Evolutionary conservation across 2,888 invertebrate species (phyloP).

Genomic region (Odiellus spinosus): DNA sequence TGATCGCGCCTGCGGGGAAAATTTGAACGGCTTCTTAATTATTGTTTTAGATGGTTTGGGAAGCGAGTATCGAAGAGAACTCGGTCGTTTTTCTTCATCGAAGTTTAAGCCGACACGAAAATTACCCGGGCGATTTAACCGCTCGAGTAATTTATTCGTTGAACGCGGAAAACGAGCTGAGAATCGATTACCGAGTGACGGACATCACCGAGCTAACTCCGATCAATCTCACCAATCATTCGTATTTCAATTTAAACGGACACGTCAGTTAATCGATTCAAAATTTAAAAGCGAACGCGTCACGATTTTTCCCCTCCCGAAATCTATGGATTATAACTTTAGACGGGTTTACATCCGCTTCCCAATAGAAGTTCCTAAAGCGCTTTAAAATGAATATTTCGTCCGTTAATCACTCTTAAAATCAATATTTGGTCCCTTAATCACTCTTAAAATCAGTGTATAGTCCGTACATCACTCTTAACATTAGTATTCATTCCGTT

Average conservation of each 20-base stretch:
- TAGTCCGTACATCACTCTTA: too few relatives aligned
- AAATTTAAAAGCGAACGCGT: too few relatives aligned
- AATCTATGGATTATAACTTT: too few relatives aligned
- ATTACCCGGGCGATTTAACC: conserved; percentile 69
- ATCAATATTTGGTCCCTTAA: too few relatives aligned
- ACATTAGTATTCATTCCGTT: too few relatives aligned
- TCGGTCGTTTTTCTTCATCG: conserved; percentile 55
- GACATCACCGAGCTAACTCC: conserved; percentile 60
- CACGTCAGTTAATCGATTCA: conserved; percentile 51
- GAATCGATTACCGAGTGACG: conserved; percentile 52
- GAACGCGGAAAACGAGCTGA: conserved; percentile 52
- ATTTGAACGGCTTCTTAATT: too few relatives aligned
- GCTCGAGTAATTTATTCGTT: conserved; percentile 53
- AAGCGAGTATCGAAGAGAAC: conserved; percentile 41
- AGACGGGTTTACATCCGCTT: conserved; percentile 18
- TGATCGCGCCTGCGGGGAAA: too few relatives aligned
- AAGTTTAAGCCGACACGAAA: conserved; percentile 65
- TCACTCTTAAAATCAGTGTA: too few relatives aligned
- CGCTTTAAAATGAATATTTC: too few relatives aligned
- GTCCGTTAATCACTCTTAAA: too few relatives aligned
- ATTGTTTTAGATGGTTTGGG: conserved; percentile 46
- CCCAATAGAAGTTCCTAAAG: too few relatives aligned
- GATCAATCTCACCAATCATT: conserved; percentile 71
- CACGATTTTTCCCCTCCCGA: too few relatives aligned
- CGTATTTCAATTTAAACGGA: conserved; percentile 85